Evolutionary conservation across 1,140 invertebrate genomes (phyloP), one percentile per base, ranked within the genome.

Genomic region (Macrobrachium rosenbergii): DNA sequence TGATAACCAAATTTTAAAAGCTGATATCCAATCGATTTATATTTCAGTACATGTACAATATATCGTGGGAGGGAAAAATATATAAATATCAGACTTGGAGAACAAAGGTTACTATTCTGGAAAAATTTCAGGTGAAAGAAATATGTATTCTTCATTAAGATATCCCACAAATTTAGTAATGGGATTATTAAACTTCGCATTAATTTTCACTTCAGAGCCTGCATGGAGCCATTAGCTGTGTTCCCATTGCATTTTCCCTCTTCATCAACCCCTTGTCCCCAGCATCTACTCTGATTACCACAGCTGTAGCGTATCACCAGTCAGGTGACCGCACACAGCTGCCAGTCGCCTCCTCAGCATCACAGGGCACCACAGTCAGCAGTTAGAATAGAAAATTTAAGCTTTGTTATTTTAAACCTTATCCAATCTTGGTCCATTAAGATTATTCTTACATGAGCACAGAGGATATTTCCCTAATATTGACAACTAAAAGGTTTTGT

Each of bases 301-400:
- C 79, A 81, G 79, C 79, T 81, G 79, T 63, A 81, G 79, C 79
- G 37, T 64, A 63, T 81, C 79, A 81, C 79, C 79, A 67, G 60
- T 67, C 62, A 45, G 79, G 79, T 81, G 79, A 63, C 79, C 79
- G 79, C 79, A 81, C 79, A 59, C 79, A 81, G 79, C 63, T 81
- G 79, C 28, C 62, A 67, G 63, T 67, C 63, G 62, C 62, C 79
- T 67, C 63, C 79, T 45, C 63, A 81, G 79, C 62, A 67, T 67
- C 62, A 67, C 79, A 81, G 79, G 63, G 79, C 62, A 67, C 78
- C 78, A 80, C 78, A 80, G 78, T 59, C 79, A 81, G 21, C 62
- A 81, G 60, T 81, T 63, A 81, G 62, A 37, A 81, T 43, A 45
- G 64, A 19, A 72, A 72, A 72, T 63, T 45, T 43, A 45, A 43